Percentiles rank a stretch among this genome's conserved stretches.
Conservation (phyloP, 2,113 vertebrate genomes). For the Lophochroa leadbeateri region DNA sequence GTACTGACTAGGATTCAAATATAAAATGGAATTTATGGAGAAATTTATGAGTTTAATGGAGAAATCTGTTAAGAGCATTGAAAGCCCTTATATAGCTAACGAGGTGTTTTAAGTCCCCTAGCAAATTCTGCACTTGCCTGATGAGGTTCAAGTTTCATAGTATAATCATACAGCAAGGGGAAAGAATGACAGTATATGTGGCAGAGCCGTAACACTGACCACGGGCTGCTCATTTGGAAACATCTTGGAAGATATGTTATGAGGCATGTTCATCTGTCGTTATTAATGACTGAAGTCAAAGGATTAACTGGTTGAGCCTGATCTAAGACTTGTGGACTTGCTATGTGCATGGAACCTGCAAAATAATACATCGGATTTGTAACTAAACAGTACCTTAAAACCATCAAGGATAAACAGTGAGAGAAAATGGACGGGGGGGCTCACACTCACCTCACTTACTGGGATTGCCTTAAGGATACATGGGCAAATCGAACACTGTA, state of each 20-base stretch:
- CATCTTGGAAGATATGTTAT: slow-evolving; percentile 60
- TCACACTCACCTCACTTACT: neutral
- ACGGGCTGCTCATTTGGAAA: slow-evolving; percentile 47
- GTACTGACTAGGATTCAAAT: slow-evolving; percentile 50
- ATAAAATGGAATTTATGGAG: slow-evolving; percentile 64
- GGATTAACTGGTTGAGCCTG: slow-evolving; percentile 55
- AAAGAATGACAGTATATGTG: slow-evolving; percentile 64
- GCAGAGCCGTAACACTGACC: neutral
- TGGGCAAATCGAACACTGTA: slow-evolving; percentile 17
- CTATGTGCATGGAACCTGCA: slow-evolving; percentile 28
- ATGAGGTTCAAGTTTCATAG: slow-evolving; percentile 66
- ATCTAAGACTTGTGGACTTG: slow-evolving; percentile 30
- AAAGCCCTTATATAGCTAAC: slow-evolving; percentile 66
- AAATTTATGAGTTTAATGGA: slow-evolving; percentile 66
- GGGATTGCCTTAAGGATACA: neutral
- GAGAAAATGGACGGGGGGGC: neutral
- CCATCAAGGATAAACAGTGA: neutral
- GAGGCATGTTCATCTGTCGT: slow-evolving; percentile 40
- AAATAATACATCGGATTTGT: neutral
- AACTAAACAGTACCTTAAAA: neutral
- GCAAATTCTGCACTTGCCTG: slow-evolving; percentile 60
- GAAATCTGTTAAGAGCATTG: slow-evolving; percentile 59
- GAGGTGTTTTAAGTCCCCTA: slow-evolving; percentile 67
- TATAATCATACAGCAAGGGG: slow-evolving; percentile 67
- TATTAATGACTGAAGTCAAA: slow-evolving; percentile 66